These are phyloP conservation scores for Oreochromis niloticus DNA, from an alignment of 2,113 vertebrate genomes.

Conservation along the genomic window DNA sequence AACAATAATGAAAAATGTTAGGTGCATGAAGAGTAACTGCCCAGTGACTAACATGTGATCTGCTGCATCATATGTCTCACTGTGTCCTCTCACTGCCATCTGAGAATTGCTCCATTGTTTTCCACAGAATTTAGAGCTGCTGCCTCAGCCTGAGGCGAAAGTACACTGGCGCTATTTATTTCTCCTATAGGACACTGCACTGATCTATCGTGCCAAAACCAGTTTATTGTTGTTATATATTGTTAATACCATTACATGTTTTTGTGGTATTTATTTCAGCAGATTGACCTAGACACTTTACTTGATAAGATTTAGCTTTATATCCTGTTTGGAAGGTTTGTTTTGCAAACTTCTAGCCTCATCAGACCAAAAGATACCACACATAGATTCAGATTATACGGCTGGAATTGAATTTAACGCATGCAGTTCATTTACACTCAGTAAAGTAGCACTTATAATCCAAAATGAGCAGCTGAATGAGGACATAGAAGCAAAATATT, in stretches of 20 bases:
- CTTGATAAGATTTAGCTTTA: neutral
- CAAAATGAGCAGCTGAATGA: neutral
- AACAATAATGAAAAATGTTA: neutral
- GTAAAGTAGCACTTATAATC: neutral
- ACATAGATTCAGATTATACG: neutral
- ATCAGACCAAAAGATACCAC: neutral
- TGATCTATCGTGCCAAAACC: neutral
- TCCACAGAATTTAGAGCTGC: neutral
- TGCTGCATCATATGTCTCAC: neutral
- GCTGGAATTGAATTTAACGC: neutral
- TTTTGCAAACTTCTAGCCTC: neutral
- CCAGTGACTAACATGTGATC: slow-evolving; percentile 7
- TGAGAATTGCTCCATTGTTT: slow-evolving; percentile 28
- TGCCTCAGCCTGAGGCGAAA: neutral
- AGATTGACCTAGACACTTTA: neutral
- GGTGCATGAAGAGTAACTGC: neutral
- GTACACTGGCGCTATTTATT: neutral
- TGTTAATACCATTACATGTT: neutral
- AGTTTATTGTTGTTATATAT: neutral
- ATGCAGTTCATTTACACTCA: neutral
- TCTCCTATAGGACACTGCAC: neutral
- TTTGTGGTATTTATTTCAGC: neutral
- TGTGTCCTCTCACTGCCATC: neutral
- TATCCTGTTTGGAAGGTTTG: neutral
- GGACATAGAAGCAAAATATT: neutral